Base-by-base conservation (phyloP, 2,113 vertebrate genomes). In the Ophiodon elongatus region DNA sequence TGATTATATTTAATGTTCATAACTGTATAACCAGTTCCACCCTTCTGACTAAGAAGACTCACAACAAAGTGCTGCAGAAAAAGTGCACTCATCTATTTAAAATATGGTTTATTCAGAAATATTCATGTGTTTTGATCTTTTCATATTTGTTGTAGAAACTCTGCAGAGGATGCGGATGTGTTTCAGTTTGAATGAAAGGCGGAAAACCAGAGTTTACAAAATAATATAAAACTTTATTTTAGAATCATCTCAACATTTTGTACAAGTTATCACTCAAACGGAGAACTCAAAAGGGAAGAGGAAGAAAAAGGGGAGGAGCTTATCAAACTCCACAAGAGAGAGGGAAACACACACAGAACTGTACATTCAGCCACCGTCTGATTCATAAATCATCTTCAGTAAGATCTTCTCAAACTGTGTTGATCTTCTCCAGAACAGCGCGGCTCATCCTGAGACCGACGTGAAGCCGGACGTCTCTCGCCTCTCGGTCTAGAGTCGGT, bases 191-290 rank as follows among this genome's bases (percentile, higher is more conserved):
- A 62, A 80, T 10, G 8, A 81, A 65, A 73, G 41, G 17, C 31
- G 1, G 5, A 0, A n/a, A 50, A 56, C 19, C 0, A 43, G 19
- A 76, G 21, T 41, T 64, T 79, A 43, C 9, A 79, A 85, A 90
- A 75, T 13, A 13, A 65, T 17, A 35, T 50, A 1, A 39, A 79
- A 79, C 35, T 90, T 90, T 90, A 88, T 90, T 88, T 67, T 0
- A 35, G 7, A 21, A 35, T 3, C 4, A 39, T 33, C 3, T 62
- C 4, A 9, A 62, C 23, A 66, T 35, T 84, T 75, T 80, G 3
- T 17, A 59, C 29, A 69, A 37, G 29, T 57, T 31, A 8, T 45
- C 11, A 62, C 21, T 29, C 21, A 50, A 64, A 27, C 50, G 47
- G 43, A 0, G 27, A 17, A 19, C 8, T 45, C 17, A n/a, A n/a